Evolutionary conservation across 2,888 invertebrate species (phyloP).

Genomic region (Apoda limacodes): DNA sequence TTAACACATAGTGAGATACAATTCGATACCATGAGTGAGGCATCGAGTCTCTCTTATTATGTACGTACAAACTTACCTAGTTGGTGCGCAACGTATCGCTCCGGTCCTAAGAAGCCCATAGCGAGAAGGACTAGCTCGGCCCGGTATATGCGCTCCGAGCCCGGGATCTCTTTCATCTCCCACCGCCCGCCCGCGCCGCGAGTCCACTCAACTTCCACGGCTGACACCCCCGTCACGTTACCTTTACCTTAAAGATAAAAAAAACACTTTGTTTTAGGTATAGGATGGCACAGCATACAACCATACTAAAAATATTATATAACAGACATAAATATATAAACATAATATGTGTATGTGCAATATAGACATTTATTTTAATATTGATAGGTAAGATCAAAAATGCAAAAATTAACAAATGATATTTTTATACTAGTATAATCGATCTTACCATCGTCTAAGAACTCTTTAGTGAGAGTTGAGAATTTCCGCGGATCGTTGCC

Average conservation of each 20-base stretch:
- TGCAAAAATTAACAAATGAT: not conserved
- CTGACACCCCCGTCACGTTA: constrained; percentile 90
- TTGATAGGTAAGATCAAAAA: no score
- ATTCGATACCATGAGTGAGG: not conserved
- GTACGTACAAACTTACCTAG: constrained; percentile 37
- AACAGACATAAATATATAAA: not conserved
- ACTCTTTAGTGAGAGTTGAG: constrained; percentile 95
- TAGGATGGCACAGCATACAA: no score
- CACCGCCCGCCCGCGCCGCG: constrained; percentile 92
- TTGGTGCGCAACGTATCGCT: constrained; percentile 88
- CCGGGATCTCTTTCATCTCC: constrained; percentile 91
- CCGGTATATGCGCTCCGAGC: constrained; percentile 81
- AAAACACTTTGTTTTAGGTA: no score
- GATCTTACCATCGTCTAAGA: constrained; percentile 86
- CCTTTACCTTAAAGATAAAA: no score
- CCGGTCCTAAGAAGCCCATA: constrained; percentile 99
- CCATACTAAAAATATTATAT: no score
- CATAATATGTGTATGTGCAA: no score
- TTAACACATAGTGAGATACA: no score
- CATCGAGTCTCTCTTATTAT: not conserved
- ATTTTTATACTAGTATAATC: constrained; percentile 1
- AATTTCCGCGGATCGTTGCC: constrained; percentile 95
- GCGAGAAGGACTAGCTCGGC: constrained; percentile 95
- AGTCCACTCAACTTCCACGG: constrained; percentile 93
- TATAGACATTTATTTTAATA: no score